Conservation (phyloP, 2,888 invertebrate genomes). For the Chrysodeixis includens region DNA sequence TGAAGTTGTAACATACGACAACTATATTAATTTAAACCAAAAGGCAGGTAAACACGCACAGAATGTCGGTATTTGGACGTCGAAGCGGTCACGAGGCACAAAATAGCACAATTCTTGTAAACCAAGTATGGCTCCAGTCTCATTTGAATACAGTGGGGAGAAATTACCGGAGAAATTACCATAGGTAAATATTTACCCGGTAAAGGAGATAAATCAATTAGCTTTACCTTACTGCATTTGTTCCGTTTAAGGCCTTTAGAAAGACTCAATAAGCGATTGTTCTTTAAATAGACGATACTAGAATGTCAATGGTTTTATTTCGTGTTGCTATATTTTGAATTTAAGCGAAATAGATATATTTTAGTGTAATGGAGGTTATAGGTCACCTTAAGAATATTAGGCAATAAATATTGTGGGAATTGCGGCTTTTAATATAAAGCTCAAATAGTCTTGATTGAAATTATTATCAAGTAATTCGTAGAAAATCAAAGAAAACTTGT, state of each 20-base stretch:
- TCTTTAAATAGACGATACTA: neutral
- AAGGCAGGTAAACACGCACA: neutral
- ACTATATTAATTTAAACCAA: neutral
- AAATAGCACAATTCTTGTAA: neutral
- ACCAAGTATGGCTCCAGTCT: neutral
- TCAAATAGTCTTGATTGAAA: no score
- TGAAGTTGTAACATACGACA: no score
- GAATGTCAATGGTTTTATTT: neutral
- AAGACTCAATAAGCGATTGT: neutral
- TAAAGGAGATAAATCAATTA: conserved; percentile 5
- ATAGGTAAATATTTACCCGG: neutral
- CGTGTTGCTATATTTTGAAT: neutral
- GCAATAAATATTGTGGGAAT: no score
- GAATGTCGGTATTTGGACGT: neutral
- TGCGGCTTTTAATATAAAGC: no score
- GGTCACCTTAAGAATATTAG: no score
- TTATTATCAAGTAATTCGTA: no score
- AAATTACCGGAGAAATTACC: neutral
- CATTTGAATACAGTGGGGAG: conserved; percentile 8
- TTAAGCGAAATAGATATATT: no score
- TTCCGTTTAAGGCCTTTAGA: neutral
- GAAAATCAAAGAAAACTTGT: no score
- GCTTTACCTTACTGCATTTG: neutral
- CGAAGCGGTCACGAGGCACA: neutral
- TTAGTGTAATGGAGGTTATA: no score